Conservation (phyloP, 2,113 vertebrate genomes). For the Casuarius casuarius region DNA sequence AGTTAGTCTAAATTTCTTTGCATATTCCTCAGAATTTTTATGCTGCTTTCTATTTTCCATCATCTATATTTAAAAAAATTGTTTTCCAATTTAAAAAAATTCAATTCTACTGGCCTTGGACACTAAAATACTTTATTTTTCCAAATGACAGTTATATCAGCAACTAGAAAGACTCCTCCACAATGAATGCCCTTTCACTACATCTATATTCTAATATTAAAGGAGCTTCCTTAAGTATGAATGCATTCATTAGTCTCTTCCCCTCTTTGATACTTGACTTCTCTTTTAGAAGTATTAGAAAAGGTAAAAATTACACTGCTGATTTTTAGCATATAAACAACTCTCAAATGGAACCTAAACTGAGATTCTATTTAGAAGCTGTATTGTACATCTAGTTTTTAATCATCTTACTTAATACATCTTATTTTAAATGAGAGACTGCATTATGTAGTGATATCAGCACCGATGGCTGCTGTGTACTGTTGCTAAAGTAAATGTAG, state of each 20-base stretch:
- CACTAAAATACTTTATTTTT: neutral
- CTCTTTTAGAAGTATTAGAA: neutral
- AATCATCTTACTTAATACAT: too few relatives aligned
- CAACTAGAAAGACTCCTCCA: neutral
- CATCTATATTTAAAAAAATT: neutral
- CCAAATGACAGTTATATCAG: neutral
- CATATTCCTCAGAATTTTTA: neutral
- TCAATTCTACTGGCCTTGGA: neutral
- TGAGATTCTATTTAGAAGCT: neutral
- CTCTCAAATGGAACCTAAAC: neutral
- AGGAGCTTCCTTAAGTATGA: neutral
- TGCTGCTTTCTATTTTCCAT: neutral
- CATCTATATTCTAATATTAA: neutral
- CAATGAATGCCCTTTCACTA: neutral
- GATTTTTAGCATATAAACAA: neutral
- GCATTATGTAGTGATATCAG: neutral
- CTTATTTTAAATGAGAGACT: neutral
- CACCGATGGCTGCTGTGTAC: neutral
- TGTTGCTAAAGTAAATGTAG: neutral
- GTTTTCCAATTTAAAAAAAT: neutral
- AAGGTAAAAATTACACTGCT: neutral
- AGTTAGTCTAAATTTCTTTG: neutral
- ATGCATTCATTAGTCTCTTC: neutral
- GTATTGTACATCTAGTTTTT: neutral
- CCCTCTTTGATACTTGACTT: neutral